These are phyloP conservation scores for Barypeithes pellucidus DNA, from an alignment of 2,888 invertebrate genomes.

Conservation along the genomic window DNA sequence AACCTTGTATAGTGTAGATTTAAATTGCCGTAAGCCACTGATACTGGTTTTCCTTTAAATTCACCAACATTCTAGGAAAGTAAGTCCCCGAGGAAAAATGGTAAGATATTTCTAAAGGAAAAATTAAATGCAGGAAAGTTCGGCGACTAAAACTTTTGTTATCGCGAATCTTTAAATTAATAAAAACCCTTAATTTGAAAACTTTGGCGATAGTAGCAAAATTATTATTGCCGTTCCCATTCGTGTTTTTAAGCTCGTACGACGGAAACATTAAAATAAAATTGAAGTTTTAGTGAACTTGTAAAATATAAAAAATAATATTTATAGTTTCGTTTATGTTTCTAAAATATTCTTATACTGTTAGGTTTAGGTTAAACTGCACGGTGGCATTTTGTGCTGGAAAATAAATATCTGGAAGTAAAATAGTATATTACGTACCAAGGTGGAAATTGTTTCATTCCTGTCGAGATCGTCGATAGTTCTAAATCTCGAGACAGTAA, in stretches of 20 bases:
- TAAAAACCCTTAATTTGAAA: conserved; percentile 14
- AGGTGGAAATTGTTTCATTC: no score
- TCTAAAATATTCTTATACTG: no score
- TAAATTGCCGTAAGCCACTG: conserved; percentile 7
- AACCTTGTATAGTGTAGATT: not conserved
- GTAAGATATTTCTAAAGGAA: conserved; percentile 10
- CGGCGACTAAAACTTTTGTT: conserved; percentile 2
- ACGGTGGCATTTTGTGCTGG: no score
- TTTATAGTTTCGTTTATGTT: no score
- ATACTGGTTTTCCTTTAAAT: not conserved
- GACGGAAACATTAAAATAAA: not conserved
- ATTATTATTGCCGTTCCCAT: not conserved
- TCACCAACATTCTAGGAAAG: not conserved
- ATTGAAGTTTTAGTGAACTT: not conserved
- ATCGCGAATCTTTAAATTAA: conserved; percentile 21
- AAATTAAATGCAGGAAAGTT: conserved; percentile 24
- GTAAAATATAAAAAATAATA: no score
- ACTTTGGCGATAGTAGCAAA: conserved; percentile 12
- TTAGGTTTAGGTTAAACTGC: no score
- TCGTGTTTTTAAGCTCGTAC: conserved; percentile 3
- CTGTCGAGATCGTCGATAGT: no score
- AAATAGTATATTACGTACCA: no score
- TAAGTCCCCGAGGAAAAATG: not conserved
- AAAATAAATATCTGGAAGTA: no score
- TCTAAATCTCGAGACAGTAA: no score